Conservation (phyloP, 1,140 invertebrate genomes). For the Bicyclus anynana region DNA sequence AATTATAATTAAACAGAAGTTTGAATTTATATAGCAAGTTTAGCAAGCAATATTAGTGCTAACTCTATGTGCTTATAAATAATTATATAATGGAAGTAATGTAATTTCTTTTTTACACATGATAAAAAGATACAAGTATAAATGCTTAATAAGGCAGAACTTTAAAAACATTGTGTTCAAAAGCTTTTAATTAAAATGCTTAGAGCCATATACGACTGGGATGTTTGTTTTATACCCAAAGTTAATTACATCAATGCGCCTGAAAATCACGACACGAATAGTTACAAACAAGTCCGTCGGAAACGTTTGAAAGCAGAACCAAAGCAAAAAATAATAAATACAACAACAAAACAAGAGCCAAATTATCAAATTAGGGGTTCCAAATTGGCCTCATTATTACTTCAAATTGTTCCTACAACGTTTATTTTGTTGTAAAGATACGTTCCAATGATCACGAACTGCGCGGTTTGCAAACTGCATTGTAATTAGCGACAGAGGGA, state of each 20-base stretch:
- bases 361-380: slow-evolving; percentile 38
- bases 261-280: too few relatives aligned
- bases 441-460: slow-evolving; percentile 30
- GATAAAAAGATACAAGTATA: not conserved
- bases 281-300: not conserved
- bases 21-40: too few relatives aligned
- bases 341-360: slow-evolving; percentile 30
- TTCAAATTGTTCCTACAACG: slow-evolving; percentile 28
- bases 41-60: too few relatives aligned
- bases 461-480: slow-evolving; percentile 25
- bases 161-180: not conserved
- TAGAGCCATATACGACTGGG: not conserved
- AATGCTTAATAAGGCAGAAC: not conserved
- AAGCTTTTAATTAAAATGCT: not conserved
- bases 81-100: too few relatives aligned
- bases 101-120: too few relatives aligned
- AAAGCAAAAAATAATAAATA: slow-evolving; percentile 18
- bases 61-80: too few relatives aligned
- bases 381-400: slow-evolving; percentile 31
- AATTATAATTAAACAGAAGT: too few relatives aligned
- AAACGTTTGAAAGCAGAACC: slow-evolving; percentile 4
- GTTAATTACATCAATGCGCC: too few relatives aligned
- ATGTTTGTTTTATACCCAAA: not conserved
- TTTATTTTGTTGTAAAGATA: slow-evolving; percentile 35
- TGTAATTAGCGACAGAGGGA: slow-evolving; percentile 37